Base-by-base conservation (phyloP, 2,888 invertebrate genomes). In the Melinopterus prodromus region DNA sequence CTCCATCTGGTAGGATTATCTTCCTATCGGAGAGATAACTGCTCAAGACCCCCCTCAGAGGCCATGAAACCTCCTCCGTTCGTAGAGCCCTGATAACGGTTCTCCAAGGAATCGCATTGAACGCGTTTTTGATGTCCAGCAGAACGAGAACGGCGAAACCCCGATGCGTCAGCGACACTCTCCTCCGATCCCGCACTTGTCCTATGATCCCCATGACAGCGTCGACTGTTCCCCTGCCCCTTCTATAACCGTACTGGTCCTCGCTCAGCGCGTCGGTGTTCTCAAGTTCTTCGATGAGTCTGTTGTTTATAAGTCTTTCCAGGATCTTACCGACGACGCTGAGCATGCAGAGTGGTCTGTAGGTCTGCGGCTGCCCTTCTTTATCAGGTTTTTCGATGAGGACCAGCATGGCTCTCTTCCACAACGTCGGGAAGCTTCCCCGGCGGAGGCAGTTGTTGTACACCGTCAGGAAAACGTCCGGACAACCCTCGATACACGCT, bases 311-410 rank as follows among this genome's bases (percentile, higher is more conserved):
- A n/a, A 74, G 15, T 3, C n/a, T 76, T 15, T 76, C 76, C 26
- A 76, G 16, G 6, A 76, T 9, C 15, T 76, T 76, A 3, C 69
- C 76, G 7, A 69, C 15, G 3, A 26, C 14, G 16, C 69, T 69
- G 0, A 76, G 16, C 2, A 76, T 26, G 15, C 38, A 76, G 6
- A 76, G 16, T 1, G 76, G 76, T 7, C 69, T 37, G n/a, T 76
- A 76, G 1, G 76, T 26, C n/a, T 6, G 6, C 37, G 35, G 37
- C 16, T 75, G 7, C 7, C 6, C 15, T 0, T 26, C 75, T 35
- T 76, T 76, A n/a, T 76, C 38, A 14, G 76, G 36, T 38, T 76
- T 76, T 9, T 76, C 76, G 12, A 76, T 36, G 2, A 76, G 35
- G n/a, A n/a, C n/a, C n/a, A n/a, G n/a, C n/a, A n/a, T n/a, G n/a